A percentile compares a stretch with the other conserved stretches of the same genome.
These are phyloP conservation scores for Caenorhabditis imperialis DNA, from an alignment of 2,888 invertebrate genomes.

Conservation along the genomic window DNA sequence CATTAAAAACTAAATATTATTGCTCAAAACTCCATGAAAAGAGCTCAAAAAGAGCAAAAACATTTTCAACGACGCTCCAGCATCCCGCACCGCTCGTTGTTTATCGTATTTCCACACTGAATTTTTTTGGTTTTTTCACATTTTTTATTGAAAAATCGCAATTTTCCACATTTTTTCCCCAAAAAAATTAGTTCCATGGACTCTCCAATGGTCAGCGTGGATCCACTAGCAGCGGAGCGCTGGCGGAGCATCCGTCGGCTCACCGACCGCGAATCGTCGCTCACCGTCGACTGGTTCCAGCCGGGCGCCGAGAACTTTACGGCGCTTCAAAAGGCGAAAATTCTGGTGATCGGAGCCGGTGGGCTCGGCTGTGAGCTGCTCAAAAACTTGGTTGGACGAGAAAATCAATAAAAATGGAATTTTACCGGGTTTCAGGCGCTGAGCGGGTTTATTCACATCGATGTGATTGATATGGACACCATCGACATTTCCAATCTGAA, in stretches of 20 bases:
- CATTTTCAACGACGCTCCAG: no score
- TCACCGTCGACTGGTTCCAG: slow-evolving; percentile 50
- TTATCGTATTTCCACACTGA: background rate
- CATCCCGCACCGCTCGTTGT: no score
- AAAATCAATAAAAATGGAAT: slow-evolving; percentile 1
- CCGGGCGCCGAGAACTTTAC: slow-evolving; percentile 62
- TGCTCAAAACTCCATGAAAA: background rate
- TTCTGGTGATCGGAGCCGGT: slow-evolving; percentile 89
- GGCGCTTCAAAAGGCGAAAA: slow-evolving; percentile 18
- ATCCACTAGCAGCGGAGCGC: slow-evolving; percentile 64
- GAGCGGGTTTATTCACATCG: slow-evolving; percentile 93
- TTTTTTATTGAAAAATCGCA: no score
- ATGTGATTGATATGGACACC: slow-evolving; percentile 99
- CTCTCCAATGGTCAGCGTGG: slow-evolving; percentile 59
- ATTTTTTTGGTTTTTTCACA: no score
- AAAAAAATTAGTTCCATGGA: no score
- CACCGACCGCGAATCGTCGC: slow-evolving; percentile 68
- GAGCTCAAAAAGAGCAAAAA: no score
- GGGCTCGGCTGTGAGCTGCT: slow-evolving; percentile 97
- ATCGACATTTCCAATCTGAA: slow-evolving; percentile 98
- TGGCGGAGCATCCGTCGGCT: slow-evolving; percentile 74
- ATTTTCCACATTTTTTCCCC: no score
- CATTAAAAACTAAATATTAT: no score
- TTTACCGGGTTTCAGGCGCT: slow-evolving; percentile 82
- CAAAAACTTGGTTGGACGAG: slow-evolving; percentile 86